These are phyloP conservation scores for Dioctria linearis DNA, from an alignment of 2,888 invertebrate genomes.

Conservation along the genomic window DNA sequence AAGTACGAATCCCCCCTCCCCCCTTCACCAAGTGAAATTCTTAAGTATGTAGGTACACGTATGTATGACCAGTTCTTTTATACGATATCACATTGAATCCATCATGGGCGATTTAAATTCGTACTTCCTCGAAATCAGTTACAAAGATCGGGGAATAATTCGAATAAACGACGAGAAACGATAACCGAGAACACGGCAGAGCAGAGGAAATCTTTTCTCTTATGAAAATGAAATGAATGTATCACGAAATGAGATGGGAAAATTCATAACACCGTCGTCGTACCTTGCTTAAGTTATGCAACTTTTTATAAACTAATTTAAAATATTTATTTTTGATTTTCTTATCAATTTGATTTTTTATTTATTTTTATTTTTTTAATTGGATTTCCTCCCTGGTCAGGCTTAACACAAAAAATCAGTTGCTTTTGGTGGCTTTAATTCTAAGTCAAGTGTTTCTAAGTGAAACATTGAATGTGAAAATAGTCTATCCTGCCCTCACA, in stretches of 20 bases:
- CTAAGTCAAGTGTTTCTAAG: too few species aligned
- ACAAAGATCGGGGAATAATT: constrained; percentile 41
- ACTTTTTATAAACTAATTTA: background rate
- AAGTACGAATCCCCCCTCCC: background rate
- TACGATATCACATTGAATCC: constrained; percentile 37
- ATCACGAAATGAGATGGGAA: background rate
- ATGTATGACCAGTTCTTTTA: constrained; percentile 1
- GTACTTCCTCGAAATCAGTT: constrained; percentile 57
- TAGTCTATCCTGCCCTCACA: too few species aligned
- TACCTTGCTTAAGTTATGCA: constrained; percentile 1
- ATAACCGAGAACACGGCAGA: constrained; percentile 7
- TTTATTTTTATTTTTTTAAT: too few species aligned
- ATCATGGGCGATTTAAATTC: constrained; percentile 56
- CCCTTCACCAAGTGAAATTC: background rate
- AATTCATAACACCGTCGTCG: background rate
- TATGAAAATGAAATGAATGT: background rate
- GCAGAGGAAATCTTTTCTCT: background rate
- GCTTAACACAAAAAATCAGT: too few species aligned
- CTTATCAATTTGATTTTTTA: too few species aligned
- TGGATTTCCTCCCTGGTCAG: too few species aligned
- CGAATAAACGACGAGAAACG: constrained; percentile 22
- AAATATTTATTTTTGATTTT: too few species aligned
- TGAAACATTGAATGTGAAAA: too few species aligned
- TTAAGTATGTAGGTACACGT: background rate
- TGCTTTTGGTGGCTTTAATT: too few species aligned